Evolutionary conservation across 2,797 vertebrate genomes (phyloP), one percentile per base, ranked within the genome.

Genomic region (Danio tinwini): DNA sequence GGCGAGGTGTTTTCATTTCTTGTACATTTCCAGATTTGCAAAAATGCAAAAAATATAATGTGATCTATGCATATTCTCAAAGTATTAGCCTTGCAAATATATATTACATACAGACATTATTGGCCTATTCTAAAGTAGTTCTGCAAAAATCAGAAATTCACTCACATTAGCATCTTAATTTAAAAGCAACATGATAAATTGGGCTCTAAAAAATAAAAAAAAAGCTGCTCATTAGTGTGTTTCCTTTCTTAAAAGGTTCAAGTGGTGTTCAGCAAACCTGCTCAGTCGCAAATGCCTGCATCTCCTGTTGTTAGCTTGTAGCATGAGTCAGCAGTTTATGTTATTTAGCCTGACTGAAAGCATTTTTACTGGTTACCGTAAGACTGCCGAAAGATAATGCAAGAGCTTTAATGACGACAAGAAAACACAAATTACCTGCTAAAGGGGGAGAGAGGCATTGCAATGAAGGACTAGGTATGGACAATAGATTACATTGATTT

Each of bases 241-340:
- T 55, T 49, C 7, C 21, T 79, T 74, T 52, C 71, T 16, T 13
- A 39, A 55, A 12, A 74, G 65, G 65, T 44, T 56, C 10, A 58
- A 70, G 53, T 14, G 9, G 42, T 5, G 4, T 47, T 76, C 63
- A 42, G 42, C 55, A 40, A 59, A 61, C 59, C 47, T 49, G 47
- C 58, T 71, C 13, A 11, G 17, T 62, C 70, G 69, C 58, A 74
- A 50, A 14, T 14, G 16, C 11, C 61, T 53, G 56, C 49, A 40
- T 78, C 12, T 70, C 40, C 39, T 14, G 61, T 17, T 64, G 42
- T 73, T 68, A 79, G 17, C 53, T 59, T 17, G 40, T 29, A 21
- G 49, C 47, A 68, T 83, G 79, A 81, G 50, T 85, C 70, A 76
- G 84, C 78, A 61, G 42, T 83, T 78, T 72, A 14, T 49, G 12